Percentiles rank a stretch among this genome's conserved stretches.
Evolutionary conservation across 2,797 vertebrate species (phyloP).

Genomic region (Siniperca obscura): DNA sequence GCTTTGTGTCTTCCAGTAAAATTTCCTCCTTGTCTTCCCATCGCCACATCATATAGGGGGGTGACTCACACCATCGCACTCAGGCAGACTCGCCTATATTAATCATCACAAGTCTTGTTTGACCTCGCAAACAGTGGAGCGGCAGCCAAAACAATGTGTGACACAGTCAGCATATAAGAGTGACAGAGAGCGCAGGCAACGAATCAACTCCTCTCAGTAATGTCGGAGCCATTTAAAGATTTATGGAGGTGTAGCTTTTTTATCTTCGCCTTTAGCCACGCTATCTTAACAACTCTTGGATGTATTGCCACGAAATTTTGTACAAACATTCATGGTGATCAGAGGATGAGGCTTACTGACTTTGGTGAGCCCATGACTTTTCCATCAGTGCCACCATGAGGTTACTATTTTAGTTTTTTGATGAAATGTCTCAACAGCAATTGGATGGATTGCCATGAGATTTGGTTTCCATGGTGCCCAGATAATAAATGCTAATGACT

Average conservation of each 20-base stretch:
- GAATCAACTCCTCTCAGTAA: background rate
- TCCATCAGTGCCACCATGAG: too few species aligned
- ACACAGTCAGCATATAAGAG: background rate
- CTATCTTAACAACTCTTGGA: background rate
- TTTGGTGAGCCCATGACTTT: too few species aligned
- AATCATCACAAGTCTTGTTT: conserved; percentile 21
- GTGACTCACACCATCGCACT: conserved; percentile 57
- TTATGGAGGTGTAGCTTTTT: background rate
- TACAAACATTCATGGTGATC: too few species aligned
- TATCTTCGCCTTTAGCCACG: background rate
- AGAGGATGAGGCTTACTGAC: too few species aligned
- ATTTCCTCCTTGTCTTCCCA: background rate
- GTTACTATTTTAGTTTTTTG: too few species aligned
- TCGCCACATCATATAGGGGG: background rate
- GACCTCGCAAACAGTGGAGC: background rate
- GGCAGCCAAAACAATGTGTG: conserved; percentile 29
- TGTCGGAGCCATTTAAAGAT: background rate
- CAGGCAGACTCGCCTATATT: background rate
- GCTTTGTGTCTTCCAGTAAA: conserved; percentile 52
- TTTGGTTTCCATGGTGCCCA: too few species aligned
- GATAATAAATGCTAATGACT: too few species aligned
- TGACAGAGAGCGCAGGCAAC: background rate
- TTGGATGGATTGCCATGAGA: too few species aligned
- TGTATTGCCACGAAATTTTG: background rate
- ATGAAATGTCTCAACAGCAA: too few species aligned